These are phyloP conservation scores for Cantharis flavilabris DNA, from an alignment of 2,888 invertebrate genomes.

Conservation along the genomic window DNA sequence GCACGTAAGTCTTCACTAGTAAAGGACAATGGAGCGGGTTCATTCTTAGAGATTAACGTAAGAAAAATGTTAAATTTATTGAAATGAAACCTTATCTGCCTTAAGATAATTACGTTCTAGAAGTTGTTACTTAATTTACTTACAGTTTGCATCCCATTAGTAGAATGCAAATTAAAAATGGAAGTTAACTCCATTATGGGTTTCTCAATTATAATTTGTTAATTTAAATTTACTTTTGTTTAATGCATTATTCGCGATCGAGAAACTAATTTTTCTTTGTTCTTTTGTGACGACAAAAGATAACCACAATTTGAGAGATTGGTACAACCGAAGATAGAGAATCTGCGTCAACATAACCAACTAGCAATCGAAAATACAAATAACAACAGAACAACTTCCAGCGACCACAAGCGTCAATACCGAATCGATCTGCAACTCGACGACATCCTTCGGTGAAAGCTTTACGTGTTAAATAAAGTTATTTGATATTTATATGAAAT, in stretches of 20 bases:
- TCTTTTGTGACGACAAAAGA: not conserved
- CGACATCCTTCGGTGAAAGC: not conserved
- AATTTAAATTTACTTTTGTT: not conserved
- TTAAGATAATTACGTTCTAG: constrained; percentile 28
- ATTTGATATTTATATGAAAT: not conserved
- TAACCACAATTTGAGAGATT: too few species aligned
- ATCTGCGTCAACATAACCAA: not conserved
- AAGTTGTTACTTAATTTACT: constrained; percentile 31
- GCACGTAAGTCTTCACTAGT: constrained; percentile 27
- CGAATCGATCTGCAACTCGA: not conserved
- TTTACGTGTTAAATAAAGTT: not conserved
- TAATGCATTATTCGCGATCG: not conserved
- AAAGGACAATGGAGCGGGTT: constrained; percentile 24
- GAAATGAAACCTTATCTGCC: constrained; percentile 33
- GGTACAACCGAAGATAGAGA: too few species aligned
- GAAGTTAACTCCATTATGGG: not conserved
- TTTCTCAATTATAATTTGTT: not conserved
- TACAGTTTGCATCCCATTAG: constrained; percentile 24
- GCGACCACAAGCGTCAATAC: not conserved
- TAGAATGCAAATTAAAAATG: constrained; percentile 20
- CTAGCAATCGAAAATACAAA: not conserved
- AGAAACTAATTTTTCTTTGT: not conserved
- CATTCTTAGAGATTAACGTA: constrained; percentile 26
- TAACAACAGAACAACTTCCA: not conserved
- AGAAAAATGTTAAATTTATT: constrained; percentile 37